Evolutionary conservation across 2,797 vertebrate species (phyloP), one percentile per base, ranked within the genome.

Genomic region (Protosalanx chinensis): DNA sequence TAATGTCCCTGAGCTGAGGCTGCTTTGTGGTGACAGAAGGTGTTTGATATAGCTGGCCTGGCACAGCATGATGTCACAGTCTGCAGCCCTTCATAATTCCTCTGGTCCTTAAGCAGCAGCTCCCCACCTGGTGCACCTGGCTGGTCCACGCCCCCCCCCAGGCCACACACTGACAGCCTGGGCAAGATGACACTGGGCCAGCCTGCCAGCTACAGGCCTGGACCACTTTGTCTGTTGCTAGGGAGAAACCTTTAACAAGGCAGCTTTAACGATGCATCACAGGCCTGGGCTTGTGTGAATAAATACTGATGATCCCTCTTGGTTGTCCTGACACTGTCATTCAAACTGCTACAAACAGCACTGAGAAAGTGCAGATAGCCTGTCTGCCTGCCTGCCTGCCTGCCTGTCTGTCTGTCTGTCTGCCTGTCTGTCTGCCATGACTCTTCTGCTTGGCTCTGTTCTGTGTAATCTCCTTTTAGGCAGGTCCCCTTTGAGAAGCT

Each of bases 401-500:
- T 69, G 77, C 84, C n/a, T 41, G 76, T 79, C 76, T 37, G 70
- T 76, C 85, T 65, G 76, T 27, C 23, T 27, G 85, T 83, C 85
- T 87, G 81, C 79, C 76, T 60, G 67, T 64, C 81, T 81, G 80
- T 83, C 35, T 37, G 35, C 35, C 35, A 46, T 46, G 2, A 46
- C 41, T 46, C 41, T 46, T 85, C 87, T 86, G 83, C 85, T 76
- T 84, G 85, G 79, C 70, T 76, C 41, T 46, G 41, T 8, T 13
- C 8, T 46, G 41, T 46, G 12, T 46, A 46, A 46, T 46, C 41
- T 85, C 81, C 75, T 83, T 83, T 88, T 87, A 84, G 87, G 78
- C 84, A 84, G 83, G 80, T 81, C 78, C 77, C 80, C 77, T 88
- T 85, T 90, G 86, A 90, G 86, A 84, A 71, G 67, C 70, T 68